Evolutionary conservation across 2,797 vertebrate species (phyloP).

Genomic region (Nasua narica): DNA sequence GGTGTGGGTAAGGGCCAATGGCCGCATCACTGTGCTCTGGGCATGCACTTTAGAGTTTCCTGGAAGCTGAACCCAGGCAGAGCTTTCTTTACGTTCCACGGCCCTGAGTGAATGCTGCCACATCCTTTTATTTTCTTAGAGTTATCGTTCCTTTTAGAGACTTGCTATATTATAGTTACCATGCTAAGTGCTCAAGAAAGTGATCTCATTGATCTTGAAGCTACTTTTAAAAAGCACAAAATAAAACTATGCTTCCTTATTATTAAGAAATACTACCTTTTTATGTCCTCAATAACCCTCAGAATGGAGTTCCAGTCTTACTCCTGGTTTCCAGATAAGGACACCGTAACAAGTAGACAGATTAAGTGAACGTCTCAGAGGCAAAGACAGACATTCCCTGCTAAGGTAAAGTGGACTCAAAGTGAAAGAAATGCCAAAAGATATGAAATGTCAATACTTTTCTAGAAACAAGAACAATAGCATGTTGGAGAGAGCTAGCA

Average conservation of each 20-base stretch:
- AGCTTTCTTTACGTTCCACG: neutral
- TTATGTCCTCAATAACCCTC: neutral
- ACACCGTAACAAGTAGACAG: neutral
- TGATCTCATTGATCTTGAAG: neutral
- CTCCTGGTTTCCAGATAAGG: neutral
- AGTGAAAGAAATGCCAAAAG: neutral
- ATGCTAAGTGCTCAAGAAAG: neutral
- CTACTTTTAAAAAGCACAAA: neutral
- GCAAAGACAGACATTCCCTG: neutral
- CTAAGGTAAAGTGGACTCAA: neutral
- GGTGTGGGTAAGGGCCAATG: neutral
- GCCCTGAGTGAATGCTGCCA: fast-evolving
- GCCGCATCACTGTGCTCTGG: neutral
- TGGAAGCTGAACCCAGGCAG: neutral
- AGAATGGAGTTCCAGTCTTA: neutral
- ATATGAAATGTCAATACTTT: neutral
- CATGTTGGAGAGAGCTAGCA: neutral
- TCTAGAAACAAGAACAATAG: neutral
- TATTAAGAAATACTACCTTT: neutral
- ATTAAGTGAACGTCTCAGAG: neutral
- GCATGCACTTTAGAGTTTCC: neutral
- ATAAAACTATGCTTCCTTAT: neutral
- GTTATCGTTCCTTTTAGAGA: neutral
- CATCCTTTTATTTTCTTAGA: neutral
- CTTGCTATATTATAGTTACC: neutral